Conservation (phyloP, 2,888 invertebrate genomes). For the Hypselothyrea guttata region DNA sequence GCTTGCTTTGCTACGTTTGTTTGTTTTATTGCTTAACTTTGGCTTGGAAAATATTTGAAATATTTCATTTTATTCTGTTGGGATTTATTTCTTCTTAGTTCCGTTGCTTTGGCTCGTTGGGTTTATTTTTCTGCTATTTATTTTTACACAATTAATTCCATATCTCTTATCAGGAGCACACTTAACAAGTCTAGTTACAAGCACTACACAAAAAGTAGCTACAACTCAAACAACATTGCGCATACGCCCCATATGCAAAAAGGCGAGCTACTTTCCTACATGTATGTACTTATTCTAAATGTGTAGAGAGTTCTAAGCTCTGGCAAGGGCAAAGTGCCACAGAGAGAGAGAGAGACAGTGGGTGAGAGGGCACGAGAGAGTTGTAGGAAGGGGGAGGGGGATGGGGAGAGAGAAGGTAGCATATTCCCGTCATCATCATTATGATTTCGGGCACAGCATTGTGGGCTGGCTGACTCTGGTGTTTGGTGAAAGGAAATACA, state of each 20-base stretch:
- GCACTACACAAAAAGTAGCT: neutral
- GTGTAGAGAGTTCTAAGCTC: too few species aligned
- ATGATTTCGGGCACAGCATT: constrained; percentile 31
- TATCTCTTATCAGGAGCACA: too few species aligned
- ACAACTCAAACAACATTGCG: constrained; percentile 18
- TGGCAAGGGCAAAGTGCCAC: too few species aligned
- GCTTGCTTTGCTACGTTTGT: constrained; percentile 38
- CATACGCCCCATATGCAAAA: constrained; percentile 31
- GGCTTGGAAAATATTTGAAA: constrained; percentile 44
- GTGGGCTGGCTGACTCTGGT: constrained; percentile 21
- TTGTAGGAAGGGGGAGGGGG: neutral
- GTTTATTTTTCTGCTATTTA: too few species aligned
- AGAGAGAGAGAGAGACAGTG: neutral
- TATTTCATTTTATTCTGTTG: constrained; percentile 43
- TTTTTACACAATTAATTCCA: constrained; percentile 18
- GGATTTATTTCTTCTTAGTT: neutral
- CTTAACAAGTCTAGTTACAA: too few species aligned
- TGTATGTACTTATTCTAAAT: too few species aligned
- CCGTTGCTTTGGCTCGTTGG: too few species aligned
- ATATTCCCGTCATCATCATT: constrained; percentile 54
- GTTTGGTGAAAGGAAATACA: constrained; percentile 57
- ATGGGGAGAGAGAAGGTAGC: neutral
- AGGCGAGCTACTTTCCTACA: neutral
- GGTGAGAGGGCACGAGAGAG: neutral
- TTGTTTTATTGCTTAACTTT: constrained; percentile 64